Evolutionary conservation across 2,888 invertebrate species (phyloP).

Genomic region (Cheilosia scutellata): DNA sequence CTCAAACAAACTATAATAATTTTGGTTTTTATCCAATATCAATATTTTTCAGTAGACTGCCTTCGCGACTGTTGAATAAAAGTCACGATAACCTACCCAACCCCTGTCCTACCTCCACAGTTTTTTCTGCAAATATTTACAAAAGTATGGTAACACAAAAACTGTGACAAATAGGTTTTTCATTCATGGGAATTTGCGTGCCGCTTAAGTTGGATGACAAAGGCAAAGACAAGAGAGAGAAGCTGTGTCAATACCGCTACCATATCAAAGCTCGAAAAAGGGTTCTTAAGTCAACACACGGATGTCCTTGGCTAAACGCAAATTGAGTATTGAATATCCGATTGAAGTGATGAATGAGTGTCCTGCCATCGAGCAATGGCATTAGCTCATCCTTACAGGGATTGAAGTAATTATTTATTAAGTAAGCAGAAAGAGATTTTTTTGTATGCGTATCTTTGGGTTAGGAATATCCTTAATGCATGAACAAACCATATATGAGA

Average conservation of each 20-base stretch:
- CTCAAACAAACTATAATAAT: conserved; percentile 57
- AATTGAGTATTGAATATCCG: conserved; percentile 2
- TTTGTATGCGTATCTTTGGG: neutral
- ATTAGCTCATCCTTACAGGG: neutral
- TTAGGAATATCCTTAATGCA: neutral
- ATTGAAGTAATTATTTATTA: neutral
- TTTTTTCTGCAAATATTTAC: conserved; percentile 58
- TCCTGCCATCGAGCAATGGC: conserved; percentile 6
- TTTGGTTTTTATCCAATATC: conserved; percentile 34
- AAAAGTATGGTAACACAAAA: conserved; percentile 20
- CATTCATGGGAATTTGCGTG: neutral
- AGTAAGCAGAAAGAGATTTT: neutral
- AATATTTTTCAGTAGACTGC: conserved; percentile 52
- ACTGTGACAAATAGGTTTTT: neutral
- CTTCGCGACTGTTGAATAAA: conserved; percentile 48
- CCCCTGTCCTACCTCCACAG: conserved; percentile 16
- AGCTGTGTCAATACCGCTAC: neutral
- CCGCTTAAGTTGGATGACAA: neutral
- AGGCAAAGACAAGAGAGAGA: neutral
- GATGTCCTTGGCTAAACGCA: neutral
- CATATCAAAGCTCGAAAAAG: conserved; percentile 5
- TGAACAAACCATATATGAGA: neutral
- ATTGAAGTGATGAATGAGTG: neutral
- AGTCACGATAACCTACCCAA: conserved; percentile 40
- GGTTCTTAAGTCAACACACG: conserved; percentile 16